Evolutionary conservation across 2,797 vertebrate genomes (phyloP), one percentile per base, ranked within the genome.

Genomic region (Gambelia wislizenii): DNA sequence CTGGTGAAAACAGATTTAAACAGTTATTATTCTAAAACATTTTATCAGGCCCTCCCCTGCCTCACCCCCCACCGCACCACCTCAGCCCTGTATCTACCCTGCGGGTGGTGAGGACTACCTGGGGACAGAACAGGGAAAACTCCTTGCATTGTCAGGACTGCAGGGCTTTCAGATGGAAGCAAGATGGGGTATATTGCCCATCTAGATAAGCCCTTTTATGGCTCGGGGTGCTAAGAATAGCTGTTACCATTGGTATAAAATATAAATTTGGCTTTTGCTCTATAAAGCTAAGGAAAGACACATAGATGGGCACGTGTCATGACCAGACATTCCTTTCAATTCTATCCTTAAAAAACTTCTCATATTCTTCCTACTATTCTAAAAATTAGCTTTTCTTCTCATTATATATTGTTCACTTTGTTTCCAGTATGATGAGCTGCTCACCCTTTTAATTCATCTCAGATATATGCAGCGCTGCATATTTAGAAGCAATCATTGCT

Each of bases 381-480:
- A 30, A 88, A 36, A 81, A 13, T 59, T 0, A 1, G 3, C 1
- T 10, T 79, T 69, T 30, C 6, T 22, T 81, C 70, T 25, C 36
- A 77, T 2, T 4, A 89, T 6, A 2, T 83, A 67, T 13, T 59
- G 7, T 56, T 89, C 80, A 77, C 25, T 82, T 18, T 6, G 13
- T 7, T 86, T 1, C 56, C 6, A 0, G 76, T 36, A 64, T 3
- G 0, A 91, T 87, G 85, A 89, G 1, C 27, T 52, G 86, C 74
- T 49, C 10, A 87, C 20, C 85, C 1, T 12, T 83, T 84, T 0
- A 49, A 12, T 91, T 92, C 59, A 2, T 47, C 44, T 30, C 49
- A 83, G 83, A 83, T 83, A 88, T 36, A 88, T 77, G 78, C 89
- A 91, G 76, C 0, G 75, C 0, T 89, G 1, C 0, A 61, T 22